These are phyloP conservation scores for Meloidogyne floridensis DNA, from an alignment of 1,140 invertebrate species.

Conservation along the genomic window DNA sequence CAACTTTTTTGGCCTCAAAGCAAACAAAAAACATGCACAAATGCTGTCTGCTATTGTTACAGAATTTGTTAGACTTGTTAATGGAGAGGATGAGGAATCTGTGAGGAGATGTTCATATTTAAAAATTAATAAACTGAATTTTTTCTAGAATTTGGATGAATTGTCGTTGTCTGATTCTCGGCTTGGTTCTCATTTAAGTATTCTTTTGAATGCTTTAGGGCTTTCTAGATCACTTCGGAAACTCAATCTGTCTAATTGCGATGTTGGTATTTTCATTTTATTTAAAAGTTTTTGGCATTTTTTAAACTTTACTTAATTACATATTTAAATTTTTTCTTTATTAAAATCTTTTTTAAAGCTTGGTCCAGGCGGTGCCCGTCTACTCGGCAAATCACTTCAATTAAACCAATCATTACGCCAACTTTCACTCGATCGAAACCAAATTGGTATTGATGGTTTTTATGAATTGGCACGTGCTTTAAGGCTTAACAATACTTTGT, in stretches of 20 bases:
- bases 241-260: slow-evolving; percentile 63
- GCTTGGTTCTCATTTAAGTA: slow-evolving; percentile 50
- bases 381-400: slow-evolving; percentile 62
- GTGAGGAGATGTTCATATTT: not conserved
- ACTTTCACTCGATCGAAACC: slow-evolving; percentile 59
- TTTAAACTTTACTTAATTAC: not conserved
- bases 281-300: too few species aligned
- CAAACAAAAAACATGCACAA: slow-evolving; percentile 49
- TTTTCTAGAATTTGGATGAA: slow-evolving; percentile 54
- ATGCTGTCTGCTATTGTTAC: slow-evolving; percentile 47
- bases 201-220: slow-evolving; percentile 61
- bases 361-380: slow-evolving; percentile 57
- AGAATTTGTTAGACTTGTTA: slow-evolving; percentile 60
- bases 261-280: slow-evolving; percentile 33
- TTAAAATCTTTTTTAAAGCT: slow-evolving; percentile 33
- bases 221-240: slow-evolving; percentile 38
- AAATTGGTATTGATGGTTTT: slow-evolving; percentile 61
- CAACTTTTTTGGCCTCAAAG: slow-evolving; percentile 50
- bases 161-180: slow-evolving; percentile 55
- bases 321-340: not conserved
- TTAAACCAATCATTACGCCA: slow-evolving; percentile 52
- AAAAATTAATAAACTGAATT: slow-evolving; percentile 24
- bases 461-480: slow-evolving; percentile 56
- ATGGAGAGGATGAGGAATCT: slow-evolving; percentile 39
- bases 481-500: slow-evolving; percentile 33